phyloP scores from a whole-genome alignment of 1,140 invertebrate species.

The Halotydeus destructor region DNA sequence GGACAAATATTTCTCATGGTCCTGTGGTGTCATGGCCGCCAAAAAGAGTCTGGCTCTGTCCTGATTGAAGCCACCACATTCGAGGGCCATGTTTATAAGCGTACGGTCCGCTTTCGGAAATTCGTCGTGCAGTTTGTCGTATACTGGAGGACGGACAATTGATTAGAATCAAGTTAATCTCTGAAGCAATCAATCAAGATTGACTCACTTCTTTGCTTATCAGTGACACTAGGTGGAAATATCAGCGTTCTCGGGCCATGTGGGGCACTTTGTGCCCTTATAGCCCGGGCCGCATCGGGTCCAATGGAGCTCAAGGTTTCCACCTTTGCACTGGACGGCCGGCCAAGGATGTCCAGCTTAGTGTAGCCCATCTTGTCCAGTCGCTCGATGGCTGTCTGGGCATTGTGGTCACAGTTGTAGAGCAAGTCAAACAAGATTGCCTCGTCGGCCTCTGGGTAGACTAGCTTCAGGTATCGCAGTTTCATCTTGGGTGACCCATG shows the following conservation, averaged over 20 bases:
- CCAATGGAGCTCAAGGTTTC: constrained; percentile 17
- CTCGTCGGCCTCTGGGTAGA: constrained; percentile 74
- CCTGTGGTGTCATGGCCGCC: constrained; percentile 19
- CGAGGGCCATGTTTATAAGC: constrained; percentile 57
- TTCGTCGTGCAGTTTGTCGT: constrained; percentile 43
- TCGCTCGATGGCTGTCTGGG: constrained; percentile 56
- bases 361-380: constrained; percentile 51
- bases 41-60: constrained; percentile 33
- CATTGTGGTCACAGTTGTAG: constrained; percentile 60
- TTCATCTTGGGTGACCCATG: constrained; percentile 66
- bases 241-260: constrained; percentile 24
- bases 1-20: constrained; percentile 11
- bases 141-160: constrained; percentile 29
- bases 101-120: constrained; percentile 51
- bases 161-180: not conserved
- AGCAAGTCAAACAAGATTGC: constrained; percentile 61
- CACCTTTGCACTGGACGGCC: constrained; percentile 18
- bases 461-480: constrained; percentile 70
- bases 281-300: constrained; percentile 9
- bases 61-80: constrained; percentile 62
- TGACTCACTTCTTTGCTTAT: constrained; percentile 45
- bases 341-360: constrained; percentile 41
- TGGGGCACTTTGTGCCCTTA: constrained; percentile 18
- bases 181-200: not conserved
- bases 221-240: constrained; percentile 35